A percentile compares a stretch with the other conserved stretches of the same genome.
Evolutionary conservation across 1,140 invertebrate species (phyloP).

Genomic region (Aphelinus atriplicis): DNA sequence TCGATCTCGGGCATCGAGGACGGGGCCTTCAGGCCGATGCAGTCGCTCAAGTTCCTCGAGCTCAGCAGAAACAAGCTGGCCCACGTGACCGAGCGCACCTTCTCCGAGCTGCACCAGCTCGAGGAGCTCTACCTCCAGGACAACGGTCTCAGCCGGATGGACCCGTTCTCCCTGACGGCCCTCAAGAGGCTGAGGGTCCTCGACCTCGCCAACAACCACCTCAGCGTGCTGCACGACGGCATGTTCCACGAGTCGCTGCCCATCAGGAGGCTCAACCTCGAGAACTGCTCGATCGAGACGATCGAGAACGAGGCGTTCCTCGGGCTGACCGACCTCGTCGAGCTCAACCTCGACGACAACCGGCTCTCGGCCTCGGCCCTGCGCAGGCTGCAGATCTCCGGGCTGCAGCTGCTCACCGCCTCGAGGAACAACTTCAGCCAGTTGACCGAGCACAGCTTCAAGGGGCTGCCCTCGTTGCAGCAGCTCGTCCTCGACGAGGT

Average conservation of each 20-base stretch:
- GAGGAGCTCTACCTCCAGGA: constrained; percentile 73
- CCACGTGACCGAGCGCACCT: constrained; percentile 74
- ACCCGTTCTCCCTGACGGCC: constrained; percentile 69
- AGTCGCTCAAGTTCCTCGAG: constrained; percentile 80
- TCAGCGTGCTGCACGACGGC: constrained; percentile 66
- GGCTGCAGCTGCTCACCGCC: constrained; percentile 75
- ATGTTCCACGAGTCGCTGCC: constrained; percentile 73
- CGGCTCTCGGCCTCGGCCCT: constrained; percentile 74
- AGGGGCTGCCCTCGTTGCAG: constrained; percentile 79
- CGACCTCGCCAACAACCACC: constrained; percentile 72
- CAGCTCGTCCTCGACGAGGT: constrained; percentile 76
- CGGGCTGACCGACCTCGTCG: constrained; percentile 73
- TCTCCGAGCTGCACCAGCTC: constrained; percentile 75
- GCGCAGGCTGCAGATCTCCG: constrained; percentile 75
- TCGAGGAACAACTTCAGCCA: constrained; percentile 82
- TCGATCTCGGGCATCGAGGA: constrained; percentile 82
- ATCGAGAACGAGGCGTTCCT: constrained; percentile 75
- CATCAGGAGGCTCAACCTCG: constrained; percentile 69
- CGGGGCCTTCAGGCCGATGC: constrained; percentile 79
- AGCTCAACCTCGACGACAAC: constrained; percentile 80
- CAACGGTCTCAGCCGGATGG: constrained; percentile 69
- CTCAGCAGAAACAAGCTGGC: constrained; percentile 79
- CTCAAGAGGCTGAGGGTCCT: constrained; percentile 71
- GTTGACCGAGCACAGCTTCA: constrained; percentile 74
- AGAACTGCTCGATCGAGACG: constrained; percentile 70